Percentiles rank a stretch among this genome's conserved stretches.
These are phyloP conservation scores for Epinephelus malabaricus DNA, from an alignment of 2,797 vertebrate species.

Conservation along the genomic window DNA sequence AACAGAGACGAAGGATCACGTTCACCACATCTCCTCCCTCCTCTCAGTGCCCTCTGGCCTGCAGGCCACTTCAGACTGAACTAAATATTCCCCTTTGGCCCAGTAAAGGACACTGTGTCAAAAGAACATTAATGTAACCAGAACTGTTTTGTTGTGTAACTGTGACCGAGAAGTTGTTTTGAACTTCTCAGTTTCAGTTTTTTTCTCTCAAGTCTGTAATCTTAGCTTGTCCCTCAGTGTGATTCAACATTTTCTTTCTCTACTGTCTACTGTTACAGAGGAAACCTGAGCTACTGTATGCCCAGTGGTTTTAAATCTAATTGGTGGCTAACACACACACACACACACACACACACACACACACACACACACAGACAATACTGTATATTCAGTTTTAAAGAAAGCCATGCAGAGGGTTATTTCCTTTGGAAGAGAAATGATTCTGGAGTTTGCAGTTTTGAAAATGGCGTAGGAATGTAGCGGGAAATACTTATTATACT, in stretches of 20 bases:
- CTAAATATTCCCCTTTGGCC: conserved; percentile 5
- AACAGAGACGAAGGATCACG: conserved; percentile 53
- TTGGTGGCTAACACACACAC: too few relatives aligned
- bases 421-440: not conserved
- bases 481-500: too few relatives aligned
- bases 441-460: not conserved
- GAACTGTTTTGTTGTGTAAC: conserved; percentile 10
- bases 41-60: conserved; percentile 32
- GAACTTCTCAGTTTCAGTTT: not conserved
- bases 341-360: too few relatives aligned
- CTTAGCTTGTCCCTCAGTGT: not conserved
- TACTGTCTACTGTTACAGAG: not conserved
- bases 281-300: not conserved
- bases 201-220: not conserved
- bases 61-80: not conserved
- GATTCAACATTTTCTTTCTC: not conserved
- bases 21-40: conserved; percentile 39
- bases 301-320: too few relatives aligned
- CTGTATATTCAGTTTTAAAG: not conserved
- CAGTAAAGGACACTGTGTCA: not conserved
- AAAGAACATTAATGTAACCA: conserved; percentile 8
- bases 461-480: not conserved
- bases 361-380: too few relatives aligned
- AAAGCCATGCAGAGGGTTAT: not conserved
- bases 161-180: not conserved